Percentiles rank a stretch among this genome's conserved stretches.
Conservation (phyloP, 2,888 invertebrate species). For the Lathronympha strigana region DNA sequence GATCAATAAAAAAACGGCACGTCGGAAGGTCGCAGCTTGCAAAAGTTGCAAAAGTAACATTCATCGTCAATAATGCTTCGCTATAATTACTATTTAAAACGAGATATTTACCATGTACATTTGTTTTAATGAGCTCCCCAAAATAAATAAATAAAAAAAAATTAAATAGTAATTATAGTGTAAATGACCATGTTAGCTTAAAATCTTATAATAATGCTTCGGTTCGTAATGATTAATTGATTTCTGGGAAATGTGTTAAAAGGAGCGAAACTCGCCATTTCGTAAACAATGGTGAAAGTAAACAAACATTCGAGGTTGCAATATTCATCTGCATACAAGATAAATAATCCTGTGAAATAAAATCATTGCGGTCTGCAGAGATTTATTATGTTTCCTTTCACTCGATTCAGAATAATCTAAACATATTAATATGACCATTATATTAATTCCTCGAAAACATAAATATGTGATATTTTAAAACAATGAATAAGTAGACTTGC, state of each 20-base stretch:
- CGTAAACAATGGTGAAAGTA: conserved; percentile 38
- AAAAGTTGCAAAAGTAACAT: not conserved
- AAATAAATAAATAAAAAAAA: too few relatives aligned
- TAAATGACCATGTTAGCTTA: not conserved
- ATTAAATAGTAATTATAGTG: too few relatives aligned
- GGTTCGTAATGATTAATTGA: conserved; percentile 21
- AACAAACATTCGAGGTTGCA: conserved; percentile 17
- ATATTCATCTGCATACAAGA: conserved; percentile 1
- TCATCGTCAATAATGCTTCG: conserved; percentile 11
- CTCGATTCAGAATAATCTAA: not conserved
- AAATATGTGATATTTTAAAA: not conserved
- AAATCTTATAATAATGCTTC: not conserved
- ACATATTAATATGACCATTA: not conserved
- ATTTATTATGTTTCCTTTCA: not conserved
- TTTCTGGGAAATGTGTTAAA: conserved; percentile 29
- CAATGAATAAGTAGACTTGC: not conserved
- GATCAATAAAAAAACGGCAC: too few relatives aligned
- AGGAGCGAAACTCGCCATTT: conserved; percentile 22
- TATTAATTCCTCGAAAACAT: not conserved
- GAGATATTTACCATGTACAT: too few relatives aligned
- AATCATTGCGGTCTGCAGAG: not conserved
- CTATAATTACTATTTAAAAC: too few relatives aligned
- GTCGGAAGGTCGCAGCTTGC: too few relatives aligned
- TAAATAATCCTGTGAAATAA: conserved; percentile 7
- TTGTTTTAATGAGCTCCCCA: too few relatives aligned